phyloP scores from a whole-genome alignment of 1,140 invertebrate species.

The Cotesia glomerata region DNA sequence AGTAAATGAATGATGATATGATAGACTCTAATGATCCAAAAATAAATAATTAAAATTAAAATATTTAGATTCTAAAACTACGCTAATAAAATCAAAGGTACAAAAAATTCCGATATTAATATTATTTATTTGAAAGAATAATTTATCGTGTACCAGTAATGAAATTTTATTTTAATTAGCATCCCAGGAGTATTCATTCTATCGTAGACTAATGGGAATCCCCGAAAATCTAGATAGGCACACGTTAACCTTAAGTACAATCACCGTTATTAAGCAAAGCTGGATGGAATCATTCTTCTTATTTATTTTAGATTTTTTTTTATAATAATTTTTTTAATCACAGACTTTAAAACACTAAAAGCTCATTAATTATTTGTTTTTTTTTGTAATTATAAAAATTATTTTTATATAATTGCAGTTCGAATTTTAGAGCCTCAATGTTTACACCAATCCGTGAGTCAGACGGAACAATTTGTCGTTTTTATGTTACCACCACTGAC shows the following conservation, averaged over 20 bases:
- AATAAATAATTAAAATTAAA: background rate
- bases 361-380: background rate
- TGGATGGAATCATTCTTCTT: slow-evolving; percentile 57
- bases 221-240: slow-evolving; percentile 48
- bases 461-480: slow-evolving; percentile 21
- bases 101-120: background rate
- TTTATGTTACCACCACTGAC: background rate
- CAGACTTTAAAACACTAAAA: slow-evolving; percentile 20
- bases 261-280: slow-evolving; percentile 58
- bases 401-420: slow-evolving; percentile 8
- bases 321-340: slow-evolving; percentile 14
- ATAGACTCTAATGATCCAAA: too few relatives aligned
- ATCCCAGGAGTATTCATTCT: background rate
- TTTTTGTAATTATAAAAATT: slow-evolving; percentile 11
- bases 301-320: slow-evolving; percentile 36
- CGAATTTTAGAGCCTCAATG: slow-evolving; percentile 14
- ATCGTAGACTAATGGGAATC: slow-evolving; percentile 2
- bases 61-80: background rate
- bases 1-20: background rate
- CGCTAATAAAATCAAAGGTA: too few relatives aligned
- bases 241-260: slow-evolving; percentile 58
- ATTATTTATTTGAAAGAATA: background rate
- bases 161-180: background rate
- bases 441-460: slow-evolving; percentile 17
- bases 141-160: background rate